Evolutionary conservation across 2,888 invertebrate genomes (phyloP).

Genomic region (Dasysyrphus tricinctus): DNA sequence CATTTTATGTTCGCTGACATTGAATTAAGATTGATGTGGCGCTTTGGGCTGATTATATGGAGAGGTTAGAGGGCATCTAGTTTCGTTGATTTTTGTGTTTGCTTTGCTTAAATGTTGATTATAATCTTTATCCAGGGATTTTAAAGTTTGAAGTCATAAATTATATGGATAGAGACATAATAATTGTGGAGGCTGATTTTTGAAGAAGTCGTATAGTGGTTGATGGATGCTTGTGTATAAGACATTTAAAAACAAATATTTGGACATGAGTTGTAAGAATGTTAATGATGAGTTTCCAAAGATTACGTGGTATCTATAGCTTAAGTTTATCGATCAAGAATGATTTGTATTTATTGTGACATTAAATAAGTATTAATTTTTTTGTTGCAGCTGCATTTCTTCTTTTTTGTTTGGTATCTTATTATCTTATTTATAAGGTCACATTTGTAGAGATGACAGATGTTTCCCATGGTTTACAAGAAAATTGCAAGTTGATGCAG

Average conservation of each 20-base stretch:
- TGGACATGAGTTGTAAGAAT: conserved; percentile 46
- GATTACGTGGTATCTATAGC: not conserved
- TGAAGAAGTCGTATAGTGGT: conserved; percentile 7
- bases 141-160: conserved; percentile 49
- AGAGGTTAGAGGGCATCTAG: conserved; percentile 19
- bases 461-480: not conserved
- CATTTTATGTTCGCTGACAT: conserved; percentile 66
- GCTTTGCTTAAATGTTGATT: conserved; percentile 27
- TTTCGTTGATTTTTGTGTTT: conserved; percentile 15
- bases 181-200: conserved; percentile 34
- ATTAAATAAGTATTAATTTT: not conserved
- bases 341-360: conserved; percentile 55
- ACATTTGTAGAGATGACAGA: not conserved
- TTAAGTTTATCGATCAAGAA: conserved; percentile 29
- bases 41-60: conserved; percentile 3
- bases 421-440: not conserved
- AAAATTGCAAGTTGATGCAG: too few species aligned
- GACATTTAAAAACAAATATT: conserved; percentile 52
- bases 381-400: conserved; percentile 23
- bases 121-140: conserved; percentile 40
- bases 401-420: not conserved
- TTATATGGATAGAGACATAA: conserved; percentile 32
- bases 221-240: conserved; percentile 35
- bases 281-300: not conserved
- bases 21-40: conserved; percentile 69